Evolutionary conservation across 2,888 invertebrate genomes (phyloP), one percentile per base, ranked within the genome.

Genomic region (Schrankia costaestrigalis): DNA sequence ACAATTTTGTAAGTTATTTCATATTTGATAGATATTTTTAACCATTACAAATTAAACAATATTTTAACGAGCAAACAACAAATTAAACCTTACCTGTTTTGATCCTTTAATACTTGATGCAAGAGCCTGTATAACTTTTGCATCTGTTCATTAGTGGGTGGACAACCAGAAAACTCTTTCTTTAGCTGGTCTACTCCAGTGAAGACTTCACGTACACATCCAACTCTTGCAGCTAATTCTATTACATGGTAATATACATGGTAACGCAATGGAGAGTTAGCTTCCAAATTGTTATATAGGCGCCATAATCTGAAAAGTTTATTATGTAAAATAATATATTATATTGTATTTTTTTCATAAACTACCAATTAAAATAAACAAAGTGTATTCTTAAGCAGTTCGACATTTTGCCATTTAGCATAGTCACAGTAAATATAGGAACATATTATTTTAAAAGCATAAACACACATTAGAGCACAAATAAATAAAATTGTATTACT

Each of bases 181-280:
- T 93, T 94, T 27, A 97, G 87, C 63, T 94, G 94, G 24, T 95
- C 94, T 1, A 97, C 93, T 45, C 96, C 94, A 28, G 92, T 91
- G 68, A 95, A 97, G 1, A 97, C 95, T 44, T 95, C 93, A 42
- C 91, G 90, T 1, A 98, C 93, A 56, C 94, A 94, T 40, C 97
- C 96, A 13, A 95, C 94, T 54, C 95, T 93, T 23, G 95, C 94
- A 0, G 97, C 96, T 35, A 98, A 91, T 79, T 95, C 94, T 11
- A 98, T 92, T 58, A 98, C 90, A 67, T 96, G 95, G 68, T 95
- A 96, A 78, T 98, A 98, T 8, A 98, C 96, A 70, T 96, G 95
- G 78, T 97, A 98, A 23, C 97, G 91, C 76, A 96, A 91, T 0
- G 95, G 92, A 1, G 95, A 95, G 50, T 92, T 91, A 43, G 94